These are phyloP conservation scores for Epicampocera succincta DNA, from an alignment of 2,888 invertebrate species.

Conservation along the genomic window DNA sequence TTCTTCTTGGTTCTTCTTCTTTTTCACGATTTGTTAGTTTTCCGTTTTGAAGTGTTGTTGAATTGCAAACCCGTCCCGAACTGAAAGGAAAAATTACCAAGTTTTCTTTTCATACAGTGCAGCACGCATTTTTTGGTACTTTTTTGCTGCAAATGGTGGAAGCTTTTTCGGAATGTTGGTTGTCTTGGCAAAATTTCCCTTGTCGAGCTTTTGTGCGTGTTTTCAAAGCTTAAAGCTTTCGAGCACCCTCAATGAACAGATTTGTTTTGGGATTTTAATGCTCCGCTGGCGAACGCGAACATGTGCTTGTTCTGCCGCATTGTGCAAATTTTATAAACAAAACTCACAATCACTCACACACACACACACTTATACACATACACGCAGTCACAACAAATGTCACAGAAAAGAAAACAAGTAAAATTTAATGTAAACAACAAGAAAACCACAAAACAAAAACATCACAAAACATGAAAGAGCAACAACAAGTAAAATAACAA, in stretches of 20 bases:
- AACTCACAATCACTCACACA: conserved; percentile 10
- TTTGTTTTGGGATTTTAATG: conserved; percentile 62
- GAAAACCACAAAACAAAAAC: no score
- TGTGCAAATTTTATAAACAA: conserved; percentile 9
- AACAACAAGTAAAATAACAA: no score
- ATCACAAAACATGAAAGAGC: no score
- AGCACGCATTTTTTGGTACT: conserved; percentile 71
- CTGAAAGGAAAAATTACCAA: conserved; percentile 78
- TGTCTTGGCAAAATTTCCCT: conserved; percentile 47
- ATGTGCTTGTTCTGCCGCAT: conserved; percentile 62
- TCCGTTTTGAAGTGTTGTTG: conserved; percentile 75
- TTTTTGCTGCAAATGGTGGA: conserved; percentile 56
- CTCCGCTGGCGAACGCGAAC: background rate
- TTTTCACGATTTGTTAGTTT: conserved; percentile 72
- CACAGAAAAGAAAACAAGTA: background rate
- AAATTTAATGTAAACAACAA: conserved; percentile 16
- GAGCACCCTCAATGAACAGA: conserved; percentile 29
- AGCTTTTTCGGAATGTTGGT: conserved; percentile 63
- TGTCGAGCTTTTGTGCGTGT: conserved; percentile 44
- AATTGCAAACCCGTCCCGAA: conserved; percentile 81
- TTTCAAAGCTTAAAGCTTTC: conserved; percentile 56
- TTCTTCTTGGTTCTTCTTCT: conserved; percentile 45
- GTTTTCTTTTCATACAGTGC: conserved; percentile 76
- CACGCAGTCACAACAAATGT: background rate
- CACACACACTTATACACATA: background rate